Base-by-base conservation (phyloP, 2,888 invertebrate species). In the Oasisia sp. region DNA sequence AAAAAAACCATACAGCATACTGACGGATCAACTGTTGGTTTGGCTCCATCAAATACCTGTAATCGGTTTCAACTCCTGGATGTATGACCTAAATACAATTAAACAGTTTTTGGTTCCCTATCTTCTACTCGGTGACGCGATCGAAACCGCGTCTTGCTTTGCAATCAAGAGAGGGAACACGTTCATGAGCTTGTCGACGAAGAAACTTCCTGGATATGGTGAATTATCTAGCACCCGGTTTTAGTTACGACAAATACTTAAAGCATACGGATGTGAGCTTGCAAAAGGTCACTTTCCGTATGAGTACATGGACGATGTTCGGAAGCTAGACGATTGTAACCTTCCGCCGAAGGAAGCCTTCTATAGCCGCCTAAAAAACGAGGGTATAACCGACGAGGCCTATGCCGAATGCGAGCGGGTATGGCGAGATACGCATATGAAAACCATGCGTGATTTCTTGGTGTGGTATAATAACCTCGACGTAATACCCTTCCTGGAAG, bases 381-480 rank as follows among this genome's bases (percentile, higher is more conserved):
- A 56, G 56, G 56, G 56, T 56, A 56, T 56, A 56, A 5, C 56
- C 56, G 19, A 4, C 56, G 56, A 56, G 56, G 56, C 2, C 56
- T 56, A 56, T 19, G 56, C 56, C 56, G 56, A 56, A 56, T 56
- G 56, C 19, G 56, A 56, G 19, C 2, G 4, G 56, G 56, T 56
- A 19, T 56, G 56, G 56, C 56, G 19, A 11, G 56, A 56, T 32
- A 58, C 92, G 27, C 27, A 92, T 9, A 94, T 94, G 94, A 91
- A 32, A 0, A 93, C 93, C 2, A 93, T 94, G 89, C 32, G 91
- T 32, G 94, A 94, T 58, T 94, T 94, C 91, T 93, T 94, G 4
- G 92, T 92, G 12, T 94, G 94, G 93, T 94, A 94, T 56, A 94
- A 94, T 91, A 94, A 94, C 92, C 89, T 93, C n/a, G 94, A 94